phyloP scores from a whole-genome alignment of 2,113 vertebrate genomes.

The Plectropomus leopardus region DNA sequence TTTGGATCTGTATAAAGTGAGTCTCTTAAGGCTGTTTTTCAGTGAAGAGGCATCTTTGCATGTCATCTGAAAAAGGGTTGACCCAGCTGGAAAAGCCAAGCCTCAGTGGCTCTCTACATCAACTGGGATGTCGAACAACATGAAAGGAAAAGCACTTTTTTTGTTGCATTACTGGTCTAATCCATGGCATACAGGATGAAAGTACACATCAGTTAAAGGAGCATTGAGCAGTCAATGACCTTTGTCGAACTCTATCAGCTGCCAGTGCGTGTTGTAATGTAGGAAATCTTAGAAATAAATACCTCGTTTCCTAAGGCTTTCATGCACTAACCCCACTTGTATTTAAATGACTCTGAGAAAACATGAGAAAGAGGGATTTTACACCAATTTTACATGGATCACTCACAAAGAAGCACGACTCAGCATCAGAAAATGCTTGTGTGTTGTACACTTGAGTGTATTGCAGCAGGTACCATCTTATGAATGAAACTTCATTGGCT shows the following conservation, averaged over 20 bases:
- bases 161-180: constrained; percentile 1
- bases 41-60: background rate
- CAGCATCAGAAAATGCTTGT: background rate
- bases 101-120: background rate
- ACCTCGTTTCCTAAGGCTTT: background rate
- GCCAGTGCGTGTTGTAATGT: background rate
- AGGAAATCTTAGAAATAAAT: background rate
- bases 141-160: background rate
- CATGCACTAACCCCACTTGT: background rate
- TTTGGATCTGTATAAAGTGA: constrained; percentile 7
- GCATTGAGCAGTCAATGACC: constrained; percentile 23
- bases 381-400: background rate
- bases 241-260: constrained; percentile 5
- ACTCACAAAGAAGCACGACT: background rate
- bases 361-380: constrained; percentile 2
- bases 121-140: background rate
- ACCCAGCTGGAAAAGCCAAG: background rate
- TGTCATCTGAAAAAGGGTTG: background rate
- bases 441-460: background rate
- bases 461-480: constrained; percentile 2
- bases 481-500: constrained; percentile 1
- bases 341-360: constrained; percentile 9
- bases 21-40: background rate
- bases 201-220: constrained; percentile 3
- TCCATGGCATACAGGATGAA: background rate